A percentile compares a stretch with the other conserved stretches of the same genome.
Conservation (phyloP, 1,140 invertebrate genomes). For the Monomorium pharaonis region DNA sequence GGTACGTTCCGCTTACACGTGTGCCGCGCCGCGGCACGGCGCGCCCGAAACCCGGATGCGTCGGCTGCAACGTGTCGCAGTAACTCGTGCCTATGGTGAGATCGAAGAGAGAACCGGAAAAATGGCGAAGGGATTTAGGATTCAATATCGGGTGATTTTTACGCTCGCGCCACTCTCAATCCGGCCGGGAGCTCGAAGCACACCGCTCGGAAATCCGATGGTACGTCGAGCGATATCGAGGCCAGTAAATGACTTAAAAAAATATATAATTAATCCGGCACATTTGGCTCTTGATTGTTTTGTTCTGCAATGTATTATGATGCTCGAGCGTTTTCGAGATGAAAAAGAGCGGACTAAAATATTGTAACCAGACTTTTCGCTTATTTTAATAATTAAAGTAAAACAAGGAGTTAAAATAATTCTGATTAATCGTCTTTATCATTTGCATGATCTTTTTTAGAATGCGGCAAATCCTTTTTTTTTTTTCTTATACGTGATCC, state of each 20-base stretch:
- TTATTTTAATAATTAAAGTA: slow-evolving; percentile 19
- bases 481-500: neutral
- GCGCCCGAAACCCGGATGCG: neutral
- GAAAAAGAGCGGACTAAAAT: neutral
- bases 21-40: no score
- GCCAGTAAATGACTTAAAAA: slow-evolving; percentile 7
- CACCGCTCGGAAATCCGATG: neutral
- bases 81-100: neutral
- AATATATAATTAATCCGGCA: neutral
- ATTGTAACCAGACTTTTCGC: neutral
- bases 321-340: neutral
- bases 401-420: neutral
- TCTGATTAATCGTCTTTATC: neutral
- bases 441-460: neutral
- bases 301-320: neutral
- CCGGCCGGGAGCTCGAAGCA: slow-evolving; percentile 2
- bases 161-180: neutral
- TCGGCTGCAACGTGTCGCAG: neutral
- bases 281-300: neutral
- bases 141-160: slow-evolving; percentile 32
- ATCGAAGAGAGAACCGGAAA: neutral
- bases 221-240: neutral
- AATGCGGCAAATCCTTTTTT: neutral
- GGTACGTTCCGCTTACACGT: slow-evolving; percentile 16
- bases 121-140: slow-evolving; percentile 18